Evolutionary conservation across 2,888 invertebrate genomes (phyloP), one percentile per base, ranked within the genome.

Genomic region (Drosophila maculinotata): DNA sequence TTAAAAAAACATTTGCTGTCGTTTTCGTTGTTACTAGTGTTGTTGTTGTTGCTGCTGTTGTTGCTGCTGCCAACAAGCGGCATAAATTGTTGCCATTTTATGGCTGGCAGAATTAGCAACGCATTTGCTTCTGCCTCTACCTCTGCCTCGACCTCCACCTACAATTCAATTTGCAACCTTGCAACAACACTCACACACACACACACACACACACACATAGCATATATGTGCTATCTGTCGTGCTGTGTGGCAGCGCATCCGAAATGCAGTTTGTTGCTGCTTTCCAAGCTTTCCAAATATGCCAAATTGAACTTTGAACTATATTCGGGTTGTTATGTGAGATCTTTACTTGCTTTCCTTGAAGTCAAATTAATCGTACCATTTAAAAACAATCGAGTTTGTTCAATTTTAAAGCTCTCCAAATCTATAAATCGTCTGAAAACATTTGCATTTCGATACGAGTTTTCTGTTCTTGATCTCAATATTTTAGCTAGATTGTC

Each of bases 151-250:
- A 75, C 81, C 81, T 81, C 79, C 84, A 79, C 84, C 81, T 81
- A 84, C 84, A 79, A 76, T 79, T 71, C 58, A 79, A 76, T 79
- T 66, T 59, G 60, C 67, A 68, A 81, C 79, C 76, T 79, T 77
- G 79, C 79, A 73, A 53, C 65, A 54, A 44, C 66, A 52, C 30
- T 54, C 38, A 51, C 53, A 51, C 47, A 57, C 28, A 25, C 39
- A 28, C 42, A 41, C 17, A 53, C 26, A 53, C 33, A 48, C 23
- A 47, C n/a, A 38, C 9, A 54, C 8, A 15, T 7, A 41, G 12
- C 12, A 9, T n/a, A 9, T 28, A 20, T 38, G 28, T 62, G 33
- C 25, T 33, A 36, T 14, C 58, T 41, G 35, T 58, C 51, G 49
- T 52, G 65, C 33, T 35, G 14, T 14, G 26, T 30, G 8, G 12